A percentile compares a stretch with the other conserved stretches of the same genome.
Conservation (phyloP, 2,797 vertebrate genomes). For the Cossypha niveicapilla region DNA sequence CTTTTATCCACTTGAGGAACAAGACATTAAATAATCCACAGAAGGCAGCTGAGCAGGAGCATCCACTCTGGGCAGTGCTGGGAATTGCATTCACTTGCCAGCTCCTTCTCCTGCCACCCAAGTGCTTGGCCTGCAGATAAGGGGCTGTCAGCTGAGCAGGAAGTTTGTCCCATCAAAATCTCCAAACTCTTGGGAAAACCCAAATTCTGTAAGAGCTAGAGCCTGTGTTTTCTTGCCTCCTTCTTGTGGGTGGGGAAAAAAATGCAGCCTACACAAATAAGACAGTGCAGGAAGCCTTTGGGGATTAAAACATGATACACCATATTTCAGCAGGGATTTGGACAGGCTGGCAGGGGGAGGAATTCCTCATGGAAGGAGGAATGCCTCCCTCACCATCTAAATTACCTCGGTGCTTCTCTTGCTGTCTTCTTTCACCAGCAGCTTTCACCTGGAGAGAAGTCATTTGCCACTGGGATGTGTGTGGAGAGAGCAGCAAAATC, state of each 20-base stretch:
- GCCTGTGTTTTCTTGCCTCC: background rate
- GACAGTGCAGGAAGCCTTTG: background rate
- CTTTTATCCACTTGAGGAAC: background rate
- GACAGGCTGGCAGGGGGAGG: background rate
- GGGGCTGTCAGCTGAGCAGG: background rate
- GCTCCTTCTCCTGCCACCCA: background rate
- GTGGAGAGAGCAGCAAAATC: background rate
- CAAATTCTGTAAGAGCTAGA: background rate
- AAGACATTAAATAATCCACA: background rate
- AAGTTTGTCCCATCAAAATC: background rate
- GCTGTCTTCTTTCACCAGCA: background rate
- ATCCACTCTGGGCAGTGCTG: background rate
- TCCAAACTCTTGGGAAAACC: background rate
- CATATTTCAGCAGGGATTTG: background rate
- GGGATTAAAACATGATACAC: background rate
- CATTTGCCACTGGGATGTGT: background rate
- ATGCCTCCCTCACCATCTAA: background rate
- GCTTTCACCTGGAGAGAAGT: background rate
- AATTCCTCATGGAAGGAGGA: background rate
- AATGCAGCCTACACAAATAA: background rate
- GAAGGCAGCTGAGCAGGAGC: background rate
- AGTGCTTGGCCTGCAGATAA: background rate
- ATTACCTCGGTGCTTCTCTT: background rate
- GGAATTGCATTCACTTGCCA: background rate
- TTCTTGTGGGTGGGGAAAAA: background rate